Base-by-base conservation (phyloP, 2,113 vertebrate genomes). In the Albula goreensis region DNA sequence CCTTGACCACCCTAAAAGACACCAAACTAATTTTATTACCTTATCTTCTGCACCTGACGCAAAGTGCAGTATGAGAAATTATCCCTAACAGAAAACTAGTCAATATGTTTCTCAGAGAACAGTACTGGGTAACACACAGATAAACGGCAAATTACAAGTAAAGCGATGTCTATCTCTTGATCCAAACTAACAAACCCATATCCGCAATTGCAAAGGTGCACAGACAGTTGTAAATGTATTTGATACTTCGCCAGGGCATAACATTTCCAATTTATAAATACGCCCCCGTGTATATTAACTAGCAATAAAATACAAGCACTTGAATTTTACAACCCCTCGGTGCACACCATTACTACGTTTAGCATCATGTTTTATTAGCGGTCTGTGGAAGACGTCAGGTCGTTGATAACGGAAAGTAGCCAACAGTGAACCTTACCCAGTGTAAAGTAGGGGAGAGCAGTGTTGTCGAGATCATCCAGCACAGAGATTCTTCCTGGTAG, bases 381-480 rank as follows among this genome's bases (percentile, higher is more conserved):
- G 70, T 41, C 70, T 52, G 77, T 60, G 70, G 15, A 49, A 51
- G 78, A 48, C 19, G 78, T 56, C 74, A 25, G 81, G 50, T 74
- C 22, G 83, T 56, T 66, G 52, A 80, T 84, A 80, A 83, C 15
- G 56, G 48, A 41, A 70, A 84, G 60, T 85, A 57, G 70, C n/a
- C 70, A 74, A 74, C 66, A 56, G 60, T 48, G 31, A 48, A n/a
- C 19, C 94, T 93, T 92, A 97, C 96, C 96, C 90, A 97, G 95
- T 84, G 95, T 96, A 93, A 97, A 97, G 95, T 96, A 97, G 88
- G 96, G 96, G 89, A 96, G 95, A 94, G 96, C 96, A 5, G 96
- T 96, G 92, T 96, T 97, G 91, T 96, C 96, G 93, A 97, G 93
- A 90, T 96, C 96, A 92, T 97, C 96, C 90, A 95, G 94, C 88